Base-by-base conservation (phyloP, 2,797 vertebrate species). In the Anomalospiza imberbis region DNA sequence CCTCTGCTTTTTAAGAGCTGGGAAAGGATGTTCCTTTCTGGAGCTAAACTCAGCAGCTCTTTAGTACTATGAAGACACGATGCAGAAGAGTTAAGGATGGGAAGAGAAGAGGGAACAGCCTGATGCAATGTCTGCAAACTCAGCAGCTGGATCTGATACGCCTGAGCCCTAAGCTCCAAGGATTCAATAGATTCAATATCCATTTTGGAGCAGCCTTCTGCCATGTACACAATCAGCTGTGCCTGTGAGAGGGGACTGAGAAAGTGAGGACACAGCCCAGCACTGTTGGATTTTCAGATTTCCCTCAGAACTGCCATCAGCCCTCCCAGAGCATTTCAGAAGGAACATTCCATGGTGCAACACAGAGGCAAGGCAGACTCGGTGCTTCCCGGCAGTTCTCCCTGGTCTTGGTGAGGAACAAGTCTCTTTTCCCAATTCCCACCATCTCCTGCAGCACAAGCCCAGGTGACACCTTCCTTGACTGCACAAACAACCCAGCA, bases 111-210 rank as follows among this genome's bases (percentile, higher is more conserved):
- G n/a, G 38, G 29, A 94, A 38, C 17, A 74, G 61, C 57, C 75
- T 92, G 87, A 92, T 80, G 81, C 61, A 89, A 36, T 4, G 48
- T n/a, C 78, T 95, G 85, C 74, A 88, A 28, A 53, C 75, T 93
- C 84, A 94, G 92, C 0, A 1, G 42, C 42, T 93, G 61, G 29
- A 91, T 71, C 44, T 0, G 4, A 87, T 71, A 77, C 14, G 7
- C 31, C 54, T 0, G 4, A 91, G 67, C 48, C 36, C 31, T 63
- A 16, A 14, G 13, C 25, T 85, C 76, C 32, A 25, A 75, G 68
- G 45, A 71, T 76, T 73, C 7, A 13, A 32, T 42, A 57, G 63
- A 60, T 70, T 70, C 6, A 16, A 73, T 36, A 45, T 11, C 20
- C 22, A 18, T 54, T 77, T 87, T 54, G 60, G 51, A 88, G 42